phyloP scores from a whole-genome alignment of 2,888 invertebrate species.

The Eupithecia tripunctaria region DNA sequence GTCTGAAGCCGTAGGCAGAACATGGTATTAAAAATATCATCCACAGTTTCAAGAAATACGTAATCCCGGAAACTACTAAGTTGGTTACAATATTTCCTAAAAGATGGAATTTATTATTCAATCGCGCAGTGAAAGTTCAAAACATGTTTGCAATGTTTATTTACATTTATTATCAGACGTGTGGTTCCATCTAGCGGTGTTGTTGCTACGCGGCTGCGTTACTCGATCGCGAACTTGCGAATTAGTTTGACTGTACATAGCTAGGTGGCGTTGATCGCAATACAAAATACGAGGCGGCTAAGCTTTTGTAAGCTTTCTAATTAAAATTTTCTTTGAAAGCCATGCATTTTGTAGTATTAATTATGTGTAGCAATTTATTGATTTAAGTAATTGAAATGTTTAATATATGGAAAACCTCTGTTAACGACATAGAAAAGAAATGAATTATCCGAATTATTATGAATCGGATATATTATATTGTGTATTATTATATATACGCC shows the following conservation, averaged over 20 bases:
- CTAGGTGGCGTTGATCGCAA: conserved; percentile 36
- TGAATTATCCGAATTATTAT: too few species aligned
- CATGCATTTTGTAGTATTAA: too few species aligned
- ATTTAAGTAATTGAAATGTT: too few species aligned
- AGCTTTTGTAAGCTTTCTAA: background rate
- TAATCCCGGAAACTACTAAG: background rate
- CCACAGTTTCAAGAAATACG: background rate
- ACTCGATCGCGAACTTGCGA: conserved; percentile 11
- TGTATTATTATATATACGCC: too few species aligned
- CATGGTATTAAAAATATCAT: background rate
- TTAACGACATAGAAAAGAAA: too few species aligned
- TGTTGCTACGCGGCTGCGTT: background rate
- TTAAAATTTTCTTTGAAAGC: too few species aligned
- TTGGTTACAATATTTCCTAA: background rate
- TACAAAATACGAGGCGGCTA: background rate
- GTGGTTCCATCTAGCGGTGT: conserved; percentile 41
- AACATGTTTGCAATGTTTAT: conserved; percentile 24
- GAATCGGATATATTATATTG: too few species aligned
- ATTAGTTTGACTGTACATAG: conserved; percentile 25
- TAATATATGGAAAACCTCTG: too few species aligned
- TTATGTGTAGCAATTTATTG: too few species aligned
- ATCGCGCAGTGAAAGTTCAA: conserved; percentile 33
- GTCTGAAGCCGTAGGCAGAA: background rate
- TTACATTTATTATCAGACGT: conserved; percentile 21
- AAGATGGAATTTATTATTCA: background rate